phyloP scores from a whole-genome alignment of 2,888 invertebrate genomes.

The Loripinus fragilis region DNA sequence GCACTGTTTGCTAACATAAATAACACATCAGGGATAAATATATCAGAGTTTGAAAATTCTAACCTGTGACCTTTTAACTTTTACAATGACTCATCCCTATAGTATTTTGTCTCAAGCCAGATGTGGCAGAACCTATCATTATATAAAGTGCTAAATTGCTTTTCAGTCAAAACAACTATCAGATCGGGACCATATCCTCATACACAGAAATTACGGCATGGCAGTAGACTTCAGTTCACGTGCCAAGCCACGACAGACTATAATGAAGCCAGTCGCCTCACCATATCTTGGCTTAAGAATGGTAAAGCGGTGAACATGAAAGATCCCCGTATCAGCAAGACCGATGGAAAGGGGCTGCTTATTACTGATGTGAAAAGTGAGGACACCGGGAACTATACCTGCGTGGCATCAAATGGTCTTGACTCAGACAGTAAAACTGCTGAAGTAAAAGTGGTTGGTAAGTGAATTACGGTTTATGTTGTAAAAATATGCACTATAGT shows the following conservation, averaged over 20 bases:
- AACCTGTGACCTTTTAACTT: too few species aligned
- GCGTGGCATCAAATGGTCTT: conserved; percentile 94
- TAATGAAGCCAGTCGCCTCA: conserved; percentile 84
- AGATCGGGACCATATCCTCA: conserved; percentile 56
- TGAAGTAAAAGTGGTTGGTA: conserved; percentile 94
- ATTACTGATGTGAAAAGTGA: conserved; percentile 66
- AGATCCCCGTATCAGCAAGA: conserved; percentile 58
- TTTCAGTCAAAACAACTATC: conserved; percentile 74
- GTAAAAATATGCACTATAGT: too few species aligned
- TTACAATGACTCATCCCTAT: too few species aligned
- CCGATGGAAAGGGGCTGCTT: conserved; percentile 55
- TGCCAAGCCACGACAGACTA: conserved; percentile 77
- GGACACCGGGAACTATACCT: conserved; percentile 98
- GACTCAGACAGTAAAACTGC: conserved; percentile 94
- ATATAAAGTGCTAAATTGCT: too few species aligned
- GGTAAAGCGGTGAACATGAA: conserved; percentile 54
- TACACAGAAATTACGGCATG: conserved; percentile 37
- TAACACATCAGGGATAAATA: too few species aligned
- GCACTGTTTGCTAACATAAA: too few species aligned
- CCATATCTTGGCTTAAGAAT: conserved; percentile 77
- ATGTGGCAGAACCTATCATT: too few species aligned
- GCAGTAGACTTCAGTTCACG: conserved; percentile 63
- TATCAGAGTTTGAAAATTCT: too few species aligned
- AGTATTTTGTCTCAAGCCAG: too few species aligned
- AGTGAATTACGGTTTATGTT: too few species aligned